Base-by-base conservation (phyloP, 2,797 vertebrate species). In the Botia almorhae region DNA sequence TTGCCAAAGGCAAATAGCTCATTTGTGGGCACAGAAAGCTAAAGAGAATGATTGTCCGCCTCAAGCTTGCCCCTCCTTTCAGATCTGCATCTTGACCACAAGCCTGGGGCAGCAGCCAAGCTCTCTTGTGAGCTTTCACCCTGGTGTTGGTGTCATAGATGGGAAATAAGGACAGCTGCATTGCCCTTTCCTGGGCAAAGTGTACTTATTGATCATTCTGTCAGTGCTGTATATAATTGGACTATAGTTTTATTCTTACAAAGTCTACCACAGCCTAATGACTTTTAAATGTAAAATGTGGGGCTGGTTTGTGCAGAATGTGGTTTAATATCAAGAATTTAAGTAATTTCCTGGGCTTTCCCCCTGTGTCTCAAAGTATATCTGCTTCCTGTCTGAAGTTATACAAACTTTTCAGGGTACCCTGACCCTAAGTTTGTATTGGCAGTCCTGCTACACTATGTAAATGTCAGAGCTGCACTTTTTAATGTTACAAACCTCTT, bases 321-420 rank as follows among this genome's bases (percentile, higher is more conserved):
- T 58, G 78, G 78, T 80, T 80, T 73, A 74, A 74, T 80, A 61
- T 80, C 33, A 80, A 58, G 78, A 80, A 80, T 80, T 74, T 53
- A 68, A 74, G 70, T 83, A 63, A 75, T 70, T 83, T 74, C 72
- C 65, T 79, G 65, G 50, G 36, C 73, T 75, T 78, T 74, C 51
- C 71, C 70, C 64, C 71, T 56, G 76, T 69, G 63, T 67, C 16
- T 56, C 12, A 36, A 36, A 75, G 64, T 53, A 50, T 67, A 74
- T 74, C 53, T 23, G 50, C 50, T 51, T 53, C 70, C 78, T 65
- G 50, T 74, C 70, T 80, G 69, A 23, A 68, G 70, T 80, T 74
- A 73, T 48, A 12, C 36, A 58, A 56, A 46, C 60, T 67, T 67
- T 73, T 80, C 78, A 74, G 55, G 60, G 78, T 80, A 60, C 50